phyloP scores from a whole-genome alignment of 2,797 vertebrate species.

The Sebastes reedi region DNA sequence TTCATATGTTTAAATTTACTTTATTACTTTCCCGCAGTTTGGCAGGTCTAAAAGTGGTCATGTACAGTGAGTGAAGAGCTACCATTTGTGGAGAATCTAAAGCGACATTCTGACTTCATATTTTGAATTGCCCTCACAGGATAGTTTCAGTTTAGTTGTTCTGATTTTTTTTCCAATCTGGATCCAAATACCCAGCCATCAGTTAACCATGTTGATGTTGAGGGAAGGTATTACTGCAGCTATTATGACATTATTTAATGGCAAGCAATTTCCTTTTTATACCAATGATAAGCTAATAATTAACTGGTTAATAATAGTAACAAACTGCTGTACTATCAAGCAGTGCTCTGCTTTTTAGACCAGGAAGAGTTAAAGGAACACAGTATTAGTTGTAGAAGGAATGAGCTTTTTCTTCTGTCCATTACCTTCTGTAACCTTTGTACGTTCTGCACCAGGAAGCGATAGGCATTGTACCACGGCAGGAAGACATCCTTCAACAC shows the following conservation, averaged over 20 bases:
- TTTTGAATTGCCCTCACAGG: background rate
- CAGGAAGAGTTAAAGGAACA: background rate
- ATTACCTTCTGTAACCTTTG: slow-evolving; percentile 91
- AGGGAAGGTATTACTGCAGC: background rate
- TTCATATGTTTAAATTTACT: background rate
- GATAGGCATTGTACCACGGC: slow-evolving; percentile 98
- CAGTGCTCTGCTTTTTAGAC: background rate
- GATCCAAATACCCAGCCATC: background rate
- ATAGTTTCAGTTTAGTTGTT: background rate
- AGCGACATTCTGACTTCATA: background rate
- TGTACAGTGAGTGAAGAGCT: background rate
- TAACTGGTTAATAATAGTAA: background rate
- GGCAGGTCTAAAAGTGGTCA: background rate
- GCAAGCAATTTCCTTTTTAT: background rate
- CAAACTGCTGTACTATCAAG: background rate
- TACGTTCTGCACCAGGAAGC: slow-evolving; percentile 95
- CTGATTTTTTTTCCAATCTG: background rate
- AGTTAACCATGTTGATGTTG: background rate
- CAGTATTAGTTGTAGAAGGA: background rate
- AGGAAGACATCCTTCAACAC: slow-evolving; percentile 97
- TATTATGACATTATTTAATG: background rate
- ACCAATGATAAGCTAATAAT: background rate
- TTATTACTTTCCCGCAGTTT: background rate
- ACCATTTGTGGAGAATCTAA: background rate
- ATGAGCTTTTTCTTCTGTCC: background rate